Evolutionary conservation across 2,888 invertebrate genomes (phyloP), one percentile per base, ranked within the genome.

Genomic region (Drosophila percnosoma): DNA sequence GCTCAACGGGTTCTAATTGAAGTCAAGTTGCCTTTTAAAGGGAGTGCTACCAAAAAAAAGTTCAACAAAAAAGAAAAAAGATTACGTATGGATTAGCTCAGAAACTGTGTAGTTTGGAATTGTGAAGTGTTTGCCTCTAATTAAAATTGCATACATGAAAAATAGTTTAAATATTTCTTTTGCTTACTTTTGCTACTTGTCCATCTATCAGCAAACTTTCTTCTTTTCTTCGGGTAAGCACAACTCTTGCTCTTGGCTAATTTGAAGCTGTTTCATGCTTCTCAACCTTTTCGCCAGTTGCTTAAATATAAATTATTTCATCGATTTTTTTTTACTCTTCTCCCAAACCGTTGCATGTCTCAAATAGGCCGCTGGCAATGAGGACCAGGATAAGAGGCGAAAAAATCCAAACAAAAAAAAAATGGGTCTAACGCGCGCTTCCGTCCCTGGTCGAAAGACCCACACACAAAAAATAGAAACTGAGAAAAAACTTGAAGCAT

Each of bases 301-400:
- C 78, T 74, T 84, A 80, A 78, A 74, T 60, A 80, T 49, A 87
- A 89, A 89, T 85, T 89, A 80, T 75, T 80, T 71, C 89, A 85
- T 85, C 80, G 85, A 89, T 85, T 85, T 89, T 84, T 76, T 59
- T n/a, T 38, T 55, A 38, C 38, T 55, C 4, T 38, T 63, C 65
- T 54, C 59, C 55, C 72, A 62, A 71, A 68, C 74, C 73, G 45
- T 55, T 49, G 61, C 70, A 77, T 84, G 57, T 68, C 68, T 74
- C 75, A 69, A 83, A 82, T 82, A 82, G 75, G 87, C 87, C 89
- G 79, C 78, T 70, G 79, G 83, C 83, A 75, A 69, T 61, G 74
- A 72, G 58, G 51, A 31, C 42, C 34, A 53, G 76, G 65, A 65
- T 69, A 65, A 72, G 75, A 69, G 55, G 58, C 34, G 21, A 63